Percentiles rank a stretch among this genome's conserved stretches.
Conservation (phyloP, 2,888 invertebrate genomes). For the Sinelater perroti region DNA sequence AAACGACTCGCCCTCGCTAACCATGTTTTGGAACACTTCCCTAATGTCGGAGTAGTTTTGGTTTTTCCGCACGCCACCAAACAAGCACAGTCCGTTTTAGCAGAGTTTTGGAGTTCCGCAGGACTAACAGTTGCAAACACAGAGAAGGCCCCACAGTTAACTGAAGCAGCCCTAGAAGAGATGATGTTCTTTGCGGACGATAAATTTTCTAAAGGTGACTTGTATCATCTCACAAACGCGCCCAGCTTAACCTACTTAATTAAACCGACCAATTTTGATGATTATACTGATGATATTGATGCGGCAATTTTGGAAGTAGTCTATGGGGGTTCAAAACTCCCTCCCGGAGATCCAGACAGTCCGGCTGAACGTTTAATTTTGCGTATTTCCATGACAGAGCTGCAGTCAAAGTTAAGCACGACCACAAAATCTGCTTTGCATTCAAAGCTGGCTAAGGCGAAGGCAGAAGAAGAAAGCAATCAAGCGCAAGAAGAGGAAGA, state of each 20-base stretch:
- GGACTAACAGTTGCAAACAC: slow-evolving; percentile 29
- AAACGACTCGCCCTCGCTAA: slow-evolving; percentile 64
- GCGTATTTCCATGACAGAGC: slow-evolving; percentile 36
- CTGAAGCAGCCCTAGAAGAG: slow-evolving; percentile 50
- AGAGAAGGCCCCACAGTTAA: slow-evolving; percentile 40
- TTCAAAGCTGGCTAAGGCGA: background rate
- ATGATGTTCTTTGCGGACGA: slow-evolving; percentile 52
- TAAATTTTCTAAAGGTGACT: slow-evolving; percentile 35
- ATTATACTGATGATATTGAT: slow-evolving; percentile 44
- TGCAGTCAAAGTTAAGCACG: background rate
- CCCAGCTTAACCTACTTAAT: slow-evolving; percentile 35
- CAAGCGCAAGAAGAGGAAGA: slow-evolving; percentile 45
- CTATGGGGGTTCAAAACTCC: slow-evolving; percentile 49
- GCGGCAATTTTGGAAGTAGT: slow-evolving; percentile 49
- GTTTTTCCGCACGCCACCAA: slow-evolving; percentile 63
- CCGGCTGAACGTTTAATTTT: slow-evolving; percentile 34
- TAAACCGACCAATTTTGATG: slow-evolving; percentile 15
- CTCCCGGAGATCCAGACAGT: slow-evolving; percentile 50
- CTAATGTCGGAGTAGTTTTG: slow-evolving; percentile 63
- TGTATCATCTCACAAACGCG: slow-evolving; percentile 26
- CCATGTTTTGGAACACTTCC: slow-evolving; percentile 64
- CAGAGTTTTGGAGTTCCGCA: slow-evolving; percentile 36
- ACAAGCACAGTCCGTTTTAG: slow-evolving; percentile 19
- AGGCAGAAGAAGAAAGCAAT: slow-evolving; percentile 37
- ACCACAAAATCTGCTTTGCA: background rate